Percentiles rank a stretch among this genome's conserved stretches.
Conservation (phyloP, 2,797 vertebrate species). For the Onychomys torridus region DNA sequence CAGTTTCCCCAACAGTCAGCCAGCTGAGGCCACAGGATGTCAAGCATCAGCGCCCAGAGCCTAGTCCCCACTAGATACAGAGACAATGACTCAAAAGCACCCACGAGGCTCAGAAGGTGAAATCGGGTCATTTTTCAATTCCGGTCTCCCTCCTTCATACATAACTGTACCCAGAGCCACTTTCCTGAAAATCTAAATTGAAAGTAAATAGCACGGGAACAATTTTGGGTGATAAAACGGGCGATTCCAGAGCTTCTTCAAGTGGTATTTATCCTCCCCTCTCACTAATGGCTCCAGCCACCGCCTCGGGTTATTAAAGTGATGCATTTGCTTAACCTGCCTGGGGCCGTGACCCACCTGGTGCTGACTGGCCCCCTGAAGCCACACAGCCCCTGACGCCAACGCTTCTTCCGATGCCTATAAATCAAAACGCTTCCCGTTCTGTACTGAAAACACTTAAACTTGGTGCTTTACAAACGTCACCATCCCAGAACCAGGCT, state of each 20-base stretch:
- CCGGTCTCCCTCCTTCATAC: constrained; percentile 77
- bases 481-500: not conserved
- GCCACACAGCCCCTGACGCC: not conserved
- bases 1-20: not conserved
- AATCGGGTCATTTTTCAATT: constrained; percentile 85
- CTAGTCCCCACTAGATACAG: not conserved
- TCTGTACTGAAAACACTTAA: constrained; percentile 86
- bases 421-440: constrained; percentile 84
- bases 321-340: constrained; percentile 86
- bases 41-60: not conserved
- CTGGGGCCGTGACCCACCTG: constrained; percentile 78
- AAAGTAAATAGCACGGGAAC: constrained; percentile 87
- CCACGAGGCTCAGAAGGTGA: constrained; percentile 59
- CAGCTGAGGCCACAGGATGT: not conserved
- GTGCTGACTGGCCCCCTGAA: constrained; percentile 64
- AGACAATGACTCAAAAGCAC: constrained; percentile 60
- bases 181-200: constrained; percentile 87
- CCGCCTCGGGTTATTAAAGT: constrained; percentile 86
- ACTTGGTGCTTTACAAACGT: constrained; percentile 83
- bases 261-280: constrained; percentile 88
- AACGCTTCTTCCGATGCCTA: constrained; percentile 68
- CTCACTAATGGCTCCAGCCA: constrained; percentile 82
- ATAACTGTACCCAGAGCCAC: constrained; percentile 83
- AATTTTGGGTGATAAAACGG: constrained; percentile 86
- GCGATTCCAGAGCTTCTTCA: constrained; percentile 84